Conservation (phyloP, 1,140 invertebrate genomes). For the Eueides isabella region DNA sequence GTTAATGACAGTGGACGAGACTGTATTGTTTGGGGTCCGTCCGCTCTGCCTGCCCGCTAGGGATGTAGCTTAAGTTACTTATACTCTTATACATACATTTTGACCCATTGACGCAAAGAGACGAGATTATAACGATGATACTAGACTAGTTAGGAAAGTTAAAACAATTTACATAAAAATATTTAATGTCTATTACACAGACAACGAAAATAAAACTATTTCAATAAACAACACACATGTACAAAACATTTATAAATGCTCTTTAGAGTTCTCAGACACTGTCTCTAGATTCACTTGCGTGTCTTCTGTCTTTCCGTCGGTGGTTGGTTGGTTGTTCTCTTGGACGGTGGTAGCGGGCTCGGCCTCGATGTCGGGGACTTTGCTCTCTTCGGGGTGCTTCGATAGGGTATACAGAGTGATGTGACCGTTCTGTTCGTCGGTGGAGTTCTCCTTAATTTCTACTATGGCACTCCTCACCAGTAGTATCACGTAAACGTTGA, state of each 20-base stretch:
- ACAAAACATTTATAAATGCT: conserved; percentile 31
- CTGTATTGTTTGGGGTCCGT: too few species aligned
- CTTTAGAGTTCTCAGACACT: conserved; percentile 49
- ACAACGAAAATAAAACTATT: not conserved
- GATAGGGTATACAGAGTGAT: conserved; percentile 46
- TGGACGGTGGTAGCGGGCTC: conserved; percentile 11
- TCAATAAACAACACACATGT: conserved; percentile 6
- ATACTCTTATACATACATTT: too few species aligned
- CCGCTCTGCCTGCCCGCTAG: too few species aligned
- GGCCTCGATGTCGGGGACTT: conserved; percentile 31
- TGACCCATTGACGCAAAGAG: too few species aligned
- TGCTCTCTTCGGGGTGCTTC: conserved; percentile 28
- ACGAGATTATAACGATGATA: too few species aligned
- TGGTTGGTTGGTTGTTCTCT: not conserved
- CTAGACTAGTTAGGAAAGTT: too few species aligned
- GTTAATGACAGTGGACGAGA: too few species aligned
- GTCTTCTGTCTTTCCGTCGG: conserved; percentile 27
- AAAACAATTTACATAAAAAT: not conserved
- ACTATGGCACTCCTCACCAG: conserved; percentile 62
- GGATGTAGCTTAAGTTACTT: too few species aligned
- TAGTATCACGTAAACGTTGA: conserved; percentile 55
- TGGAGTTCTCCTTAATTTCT: conserved; percentile 47
- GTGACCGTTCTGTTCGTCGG: conserved; percentile 40
- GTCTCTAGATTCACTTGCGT: conserved; percentile 44
- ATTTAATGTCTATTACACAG: not conserved